Percentiles rank a stretch among this genome's conserved stretches.
Conservation (phyloP, 2,888 invertebrate species). For the Portevinia maculata region DNA sequence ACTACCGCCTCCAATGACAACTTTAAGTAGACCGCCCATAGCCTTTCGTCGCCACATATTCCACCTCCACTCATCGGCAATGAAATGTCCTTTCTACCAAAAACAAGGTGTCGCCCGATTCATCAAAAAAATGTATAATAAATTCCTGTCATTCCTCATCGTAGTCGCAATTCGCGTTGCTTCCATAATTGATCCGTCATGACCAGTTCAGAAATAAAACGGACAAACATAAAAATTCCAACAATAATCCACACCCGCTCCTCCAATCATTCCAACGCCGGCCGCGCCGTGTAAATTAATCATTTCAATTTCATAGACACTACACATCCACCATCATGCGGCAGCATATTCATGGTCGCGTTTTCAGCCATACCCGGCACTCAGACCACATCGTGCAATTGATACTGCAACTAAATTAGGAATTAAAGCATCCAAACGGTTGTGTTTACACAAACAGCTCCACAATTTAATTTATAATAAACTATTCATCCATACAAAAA, state of each 20-base stretch:
- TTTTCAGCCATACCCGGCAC: background rate
- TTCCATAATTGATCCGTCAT: slow-evolving; percentile 70
- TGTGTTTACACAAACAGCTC: slow-evolving; percentile 65
- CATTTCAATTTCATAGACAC: slow-evolving; percentile 62
- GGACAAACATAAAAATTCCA: slow-evolving; percentile 46
- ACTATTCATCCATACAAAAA: slow-evolving; percentile 45
- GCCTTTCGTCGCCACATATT: too few species aligned
- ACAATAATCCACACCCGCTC: slow-evolving; percentile 56
- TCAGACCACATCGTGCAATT: slow-evolving; percentile 51
- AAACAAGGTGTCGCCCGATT: slow-evolving; percentile 65
- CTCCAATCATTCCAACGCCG: slow-evolving; percentile 39
- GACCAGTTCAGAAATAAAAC: slow-evolving; percentile 53
- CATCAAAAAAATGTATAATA: slow-evolving; percentile 40
- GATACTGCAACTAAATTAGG: slow-evolving; percentile 62
- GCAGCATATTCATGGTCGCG: slow-evolving; percentile 34
- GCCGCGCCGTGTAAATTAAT: slow-evolving; percentile 54
- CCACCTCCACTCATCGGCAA: background rate
- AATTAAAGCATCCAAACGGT: slow-evolving; percentile 64
- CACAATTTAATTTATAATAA: slow-evolving; percentile 62
- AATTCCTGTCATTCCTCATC: slow-evolving; percentile 60
- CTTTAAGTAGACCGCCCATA: too few species aligned
- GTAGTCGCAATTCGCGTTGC: slow-evolving; percentile 48
- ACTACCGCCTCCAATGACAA: too few species aligned
- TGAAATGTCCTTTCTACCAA: slow-evolving; percentile 24
- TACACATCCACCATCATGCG: background rate